Evolutionary conservation across 2,113 vertebrate genomes (phyloP), one percentile per base, ranked within the genome.

Genomic region (Melozone crissalis): DNA sequence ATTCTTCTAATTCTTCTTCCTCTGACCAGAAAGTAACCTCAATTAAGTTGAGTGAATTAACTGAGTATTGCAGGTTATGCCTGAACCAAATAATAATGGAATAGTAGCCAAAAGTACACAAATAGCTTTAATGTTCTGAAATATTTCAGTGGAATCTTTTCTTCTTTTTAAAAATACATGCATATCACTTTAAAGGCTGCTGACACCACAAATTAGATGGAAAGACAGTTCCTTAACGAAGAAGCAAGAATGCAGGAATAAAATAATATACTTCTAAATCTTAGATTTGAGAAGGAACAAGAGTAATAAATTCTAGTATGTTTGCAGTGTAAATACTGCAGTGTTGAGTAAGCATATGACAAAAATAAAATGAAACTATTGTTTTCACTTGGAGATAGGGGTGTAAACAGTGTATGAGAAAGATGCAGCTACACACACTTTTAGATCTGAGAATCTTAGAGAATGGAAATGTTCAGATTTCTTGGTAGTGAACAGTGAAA

Each of bases 291-390:
- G 62, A 91, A 91, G 91, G 61, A 93, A 17, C 74, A 67, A 44
- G 44, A 81, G 71, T 72, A 84, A 46, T 10, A 83, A 94, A 73
- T 79, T 82, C 65, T 61, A 43, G 23, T 71, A 22, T 74, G 66
- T 84, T 72, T 94, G 84, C 92, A 78, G 37, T 51, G 51, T 87
- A 84, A 94, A 91, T 95, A 81, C 57, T 91, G n/a, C 39, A 55
- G 46, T 65, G 37, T 79, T 91, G 74, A 90, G 62, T 94, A 91
- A 87, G 74, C 59, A 58, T 90, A 85, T 85, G 75, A 87, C 85
- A 91, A 94, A 94, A 96, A 86, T 73, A 73, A 94, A 96, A 78
- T 92, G 71, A 95, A 95, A 93, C 62, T 85, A 54, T 93, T 93
- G 59, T 91, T 95, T 87, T 76, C 88, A 66, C n/a, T 63, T 69